A percentile compares a stretch with the other conserved stretches of the same genome.
These are phyloP conservation scores for Polyommatus iphigenia DNA, from an alignment of 2,888 invertebrate genomes.

Conservation along the genomic window DNA sequence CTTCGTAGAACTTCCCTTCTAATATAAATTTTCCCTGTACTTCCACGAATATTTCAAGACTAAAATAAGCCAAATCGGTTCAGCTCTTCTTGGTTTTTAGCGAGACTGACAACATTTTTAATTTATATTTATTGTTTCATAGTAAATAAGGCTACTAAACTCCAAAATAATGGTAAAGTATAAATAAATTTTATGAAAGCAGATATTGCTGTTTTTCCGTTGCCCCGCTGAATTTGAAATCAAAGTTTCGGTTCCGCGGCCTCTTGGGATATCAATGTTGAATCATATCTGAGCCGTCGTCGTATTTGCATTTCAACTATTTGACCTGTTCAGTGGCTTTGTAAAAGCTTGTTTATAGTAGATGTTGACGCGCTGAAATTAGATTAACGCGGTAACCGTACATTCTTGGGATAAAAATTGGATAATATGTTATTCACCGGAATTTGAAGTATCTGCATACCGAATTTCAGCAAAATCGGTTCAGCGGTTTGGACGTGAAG, in stretches of 20 bases:
- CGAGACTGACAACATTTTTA: background rate
- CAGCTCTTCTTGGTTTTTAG: too few relatives aligned
- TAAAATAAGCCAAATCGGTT: too few relatives aligned
- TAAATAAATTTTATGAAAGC: background rate
- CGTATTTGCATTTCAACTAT: background rate
- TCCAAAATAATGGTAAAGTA: background rate
- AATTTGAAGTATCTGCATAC: background rate
- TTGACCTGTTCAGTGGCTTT: background rate
- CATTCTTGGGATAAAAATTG: too few relatives aligned
- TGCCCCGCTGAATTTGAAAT: background rate
- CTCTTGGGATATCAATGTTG: background rate
- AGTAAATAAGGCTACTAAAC: background rate
- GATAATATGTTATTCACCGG: background rate
- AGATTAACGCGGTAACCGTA: background rate
- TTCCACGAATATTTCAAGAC: too few relatives aligned
- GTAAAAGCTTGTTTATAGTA: background rate
- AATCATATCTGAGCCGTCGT: background rate
- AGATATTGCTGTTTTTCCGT: background rate
- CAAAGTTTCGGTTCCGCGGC: background rate
- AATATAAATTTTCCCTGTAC: too few relatives aligned
- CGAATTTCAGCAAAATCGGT: too few relatives aligned
- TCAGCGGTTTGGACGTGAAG: too few relatives aligned
- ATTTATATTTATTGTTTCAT: too few relatives aligned
- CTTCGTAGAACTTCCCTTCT: too few relatives aligned
- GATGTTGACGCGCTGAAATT: background rate